phyloP scores from a whole-genome alignment of 2,888 invertebrate species.

The Hydraecia micacea region DNA sequence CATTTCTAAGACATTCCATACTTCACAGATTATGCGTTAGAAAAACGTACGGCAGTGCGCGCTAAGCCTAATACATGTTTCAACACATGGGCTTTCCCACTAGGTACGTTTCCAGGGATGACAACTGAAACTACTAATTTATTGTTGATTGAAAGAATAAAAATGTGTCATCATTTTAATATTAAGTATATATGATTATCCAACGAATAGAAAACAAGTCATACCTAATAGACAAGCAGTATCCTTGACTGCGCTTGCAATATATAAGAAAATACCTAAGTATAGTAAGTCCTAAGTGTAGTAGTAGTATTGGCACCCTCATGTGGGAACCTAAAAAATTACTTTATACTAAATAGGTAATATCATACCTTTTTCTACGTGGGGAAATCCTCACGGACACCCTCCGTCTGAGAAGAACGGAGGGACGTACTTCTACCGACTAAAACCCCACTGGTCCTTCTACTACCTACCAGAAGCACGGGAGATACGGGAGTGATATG shows the following conservation, averaged over 20 bases:
- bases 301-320: too few relatives aligned
- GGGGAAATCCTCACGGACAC: neutral
- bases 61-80: neutral
- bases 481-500: neutral
- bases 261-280: neutral
- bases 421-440: neutral
- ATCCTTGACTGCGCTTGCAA: neutral
- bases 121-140: neutral
- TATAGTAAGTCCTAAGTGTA: too few relatives aligned
- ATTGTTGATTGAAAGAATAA: neutral
- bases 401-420: neutral
- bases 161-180: neutral
- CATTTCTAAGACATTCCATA: too few relatives aligned
- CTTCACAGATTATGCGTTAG: too few relatives aligned
- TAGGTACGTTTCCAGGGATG: neutral
- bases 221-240: neutral
- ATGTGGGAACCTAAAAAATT: too few relatives aligned
- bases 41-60: too few relatives aligned
- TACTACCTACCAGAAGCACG: neutral
- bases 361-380: too few relatives aligned
- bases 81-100: constrained; percentile 9
- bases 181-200: neutral
- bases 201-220: neutral
- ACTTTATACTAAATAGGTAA: too few relatives aligned
- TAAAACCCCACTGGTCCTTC: neutral